Evolutionary conservation across 2,113 vertebrate genomes (phyloP), one percentile per base, ranked within the genome.

Genomic region (Bubo scandiacus): DNA sequence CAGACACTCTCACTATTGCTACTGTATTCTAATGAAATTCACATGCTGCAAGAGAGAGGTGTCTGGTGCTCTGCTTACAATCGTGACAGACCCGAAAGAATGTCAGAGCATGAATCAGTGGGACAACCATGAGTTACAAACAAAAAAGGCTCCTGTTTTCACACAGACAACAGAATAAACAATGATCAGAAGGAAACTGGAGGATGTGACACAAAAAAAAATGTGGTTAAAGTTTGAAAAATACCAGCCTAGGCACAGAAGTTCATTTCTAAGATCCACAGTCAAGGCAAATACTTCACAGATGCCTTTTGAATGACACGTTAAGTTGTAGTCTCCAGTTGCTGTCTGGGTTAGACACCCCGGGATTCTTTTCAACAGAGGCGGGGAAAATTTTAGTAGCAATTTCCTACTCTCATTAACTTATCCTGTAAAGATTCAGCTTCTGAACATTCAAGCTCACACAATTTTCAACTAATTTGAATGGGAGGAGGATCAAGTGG

Each of bases 271-370:
- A 81, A 96, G 92, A 94, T 80, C 71, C 71, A 90, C 87, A 95
- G 94, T 92, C 84, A 83, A 95, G 95, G 95, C 96, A 96, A 96
- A 97, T 96, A 96, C 67, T 95, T 96, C 74, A 1, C 71, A 96
- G 95, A 95, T 96, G 96, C 95, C 95, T 95, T 97, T 86, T 92
- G 96, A 91, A 96, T 97, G 95, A 97, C 94, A 96, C 16, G 51
- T 62, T 91, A 70, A 92, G 93, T 18, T 85, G 92, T 34, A 94
- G 97, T 96, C 96, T 97, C 81, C 92, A 95, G 91, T 96, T 96
- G 91, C 92, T 79, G 92, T 96, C 92, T 97, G 97, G 94, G 74
- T 96, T 94, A 94, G 94, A 89, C 90, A 92, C 88, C 84, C 94
- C 27, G 11, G 93, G 95, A 91, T 95, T 96, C 93, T 93, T 97